Evolutionary conservation across 2,888 invertebrate genomes (phyloP).

Genomic region (Zygaena filipendulae): DNA sequence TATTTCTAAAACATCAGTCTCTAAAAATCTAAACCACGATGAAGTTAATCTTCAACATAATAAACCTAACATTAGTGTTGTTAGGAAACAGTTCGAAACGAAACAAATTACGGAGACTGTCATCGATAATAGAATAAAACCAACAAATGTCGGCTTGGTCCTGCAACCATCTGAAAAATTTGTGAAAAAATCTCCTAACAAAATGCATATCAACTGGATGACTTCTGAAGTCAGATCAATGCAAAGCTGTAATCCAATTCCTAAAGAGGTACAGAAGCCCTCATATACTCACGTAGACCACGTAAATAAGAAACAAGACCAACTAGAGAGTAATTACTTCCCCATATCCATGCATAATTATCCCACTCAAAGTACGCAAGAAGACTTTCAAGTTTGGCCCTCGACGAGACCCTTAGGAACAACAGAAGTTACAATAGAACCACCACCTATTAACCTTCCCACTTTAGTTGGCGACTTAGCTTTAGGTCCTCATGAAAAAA

Average conservation of each 20-base stretch:
- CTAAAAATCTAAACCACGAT: slow-evolving; percentile 45
- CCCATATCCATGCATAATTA: slow-evolving; percentile 55
- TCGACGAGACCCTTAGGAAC: slow-evolving; percentile 50
- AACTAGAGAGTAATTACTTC: slow-evolving; percentile 46
- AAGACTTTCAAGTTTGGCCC: slow-evolving; percentile 57
- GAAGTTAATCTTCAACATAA: slow-evolving; percentile 23
- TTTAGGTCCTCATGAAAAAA: slow-evolving; percentile 56
- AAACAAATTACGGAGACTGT: slow-evolving; percentile 29
- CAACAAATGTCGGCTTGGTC: slow-evolving; percentile 25
- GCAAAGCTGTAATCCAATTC: slow-evolving; percentile 38
- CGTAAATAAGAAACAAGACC: slow-evolving; percentile 38
- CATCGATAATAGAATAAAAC: slow-evolving; percentile 30
- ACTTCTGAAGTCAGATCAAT: slow-evolving; percentile 55
- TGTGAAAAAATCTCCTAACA: slow-evolving; percentile 52
- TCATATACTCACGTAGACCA: slow-evolving; percentile 34
- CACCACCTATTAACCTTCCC: slow-evolving; percentile 56
- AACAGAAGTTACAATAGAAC: slow-evolving; percentile 58
- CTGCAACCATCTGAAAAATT: slow-evolving; percentile 44
- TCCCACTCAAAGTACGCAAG: slow-evolving; percentile 39
- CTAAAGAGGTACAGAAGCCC: slow-evolving; percentile 39
- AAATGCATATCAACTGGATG: slow-evolving; percentile 65
- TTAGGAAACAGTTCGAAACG: slow-evolving; percentile 36
- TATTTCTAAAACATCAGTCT: slow-evolving; percentile 31
- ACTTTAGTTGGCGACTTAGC: slow-evolving; percentile 58
- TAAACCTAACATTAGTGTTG: slow-evolving; percentile 26